phyloP scores from a whole-genome alignment of 2,797 vertebrate species.

The Carcharodon carcharias region DNA sequence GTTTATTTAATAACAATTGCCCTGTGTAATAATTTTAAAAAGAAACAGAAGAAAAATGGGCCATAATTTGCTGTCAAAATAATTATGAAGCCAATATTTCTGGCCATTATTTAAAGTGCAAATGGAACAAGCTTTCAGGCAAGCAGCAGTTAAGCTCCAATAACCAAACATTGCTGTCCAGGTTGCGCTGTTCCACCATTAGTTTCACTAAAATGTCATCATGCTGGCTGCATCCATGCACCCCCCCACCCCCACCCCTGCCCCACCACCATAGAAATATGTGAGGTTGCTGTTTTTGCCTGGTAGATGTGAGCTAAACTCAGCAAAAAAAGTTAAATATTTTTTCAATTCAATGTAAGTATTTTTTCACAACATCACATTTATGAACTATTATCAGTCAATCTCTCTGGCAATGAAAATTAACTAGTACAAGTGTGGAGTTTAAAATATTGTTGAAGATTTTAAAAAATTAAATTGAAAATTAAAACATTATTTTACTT shows the following conservation, averaged over 20 bases:
- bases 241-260: no score
- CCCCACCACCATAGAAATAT: background rate
- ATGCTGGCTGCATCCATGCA: background rate
- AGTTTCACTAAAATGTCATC: background rate
- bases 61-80: background rate
- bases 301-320: background rate
- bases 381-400: background rate
- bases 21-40: background rate
- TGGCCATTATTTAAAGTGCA: background rate
- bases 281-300: background rate
- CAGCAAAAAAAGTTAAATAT: background rate
- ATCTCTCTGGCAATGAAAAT: background rate
- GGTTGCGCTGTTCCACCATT: background rate
- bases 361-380: background rate
- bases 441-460: background rate
- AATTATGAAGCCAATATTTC: background rate
- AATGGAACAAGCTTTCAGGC: background rate
- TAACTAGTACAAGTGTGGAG: background rate
- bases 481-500: background rate
- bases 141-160: background rate
- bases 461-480: background rate
- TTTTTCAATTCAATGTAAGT: background rate
- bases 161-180: background rate
- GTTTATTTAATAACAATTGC: background rate
- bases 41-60: background rate